Conservation (phyloP, 2,888 invertebrate species). For the Cataglyphis cursor region DNA sequence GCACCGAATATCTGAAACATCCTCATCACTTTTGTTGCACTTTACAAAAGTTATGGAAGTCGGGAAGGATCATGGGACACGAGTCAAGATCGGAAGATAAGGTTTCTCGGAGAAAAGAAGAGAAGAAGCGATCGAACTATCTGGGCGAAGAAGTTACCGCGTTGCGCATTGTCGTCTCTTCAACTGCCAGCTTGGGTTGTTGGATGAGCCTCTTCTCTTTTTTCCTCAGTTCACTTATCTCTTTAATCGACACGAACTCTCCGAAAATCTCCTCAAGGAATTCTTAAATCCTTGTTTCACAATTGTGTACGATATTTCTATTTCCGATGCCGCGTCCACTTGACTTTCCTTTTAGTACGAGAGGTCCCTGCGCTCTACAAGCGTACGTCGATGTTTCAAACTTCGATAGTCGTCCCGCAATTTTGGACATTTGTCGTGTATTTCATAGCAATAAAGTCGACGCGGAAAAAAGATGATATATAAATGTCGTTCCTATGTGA, state of each 20-base stretch:
- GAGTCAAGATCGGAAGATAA: background rate
- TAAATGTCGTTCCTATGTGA: constrained; percentile 31
- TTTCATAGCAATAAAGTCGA: constrained; percentile 51
- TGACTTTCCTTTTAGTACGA: constrained; percentile 27
- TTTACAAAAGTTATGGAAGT: background rate
- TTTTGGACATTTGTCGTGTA: constrained; percentile 23
- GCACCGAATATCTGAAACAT: background rate
- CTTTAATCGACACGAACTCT: constrained; percentile 6
- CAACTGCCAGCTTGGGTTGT: constrained; percentile 44
- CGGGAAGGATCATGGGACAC: background rate
- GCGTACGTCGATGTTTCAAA: constrained; percentile 5
- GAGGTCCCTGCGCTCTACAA: constrained; percentile 15
- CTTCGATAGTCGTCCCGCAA: background rate
- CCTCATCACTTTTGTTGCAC: constrained; percentile 22
- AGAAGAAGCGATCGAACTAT: constrained; percentile 20
- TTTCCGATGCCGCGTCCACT: background rate
- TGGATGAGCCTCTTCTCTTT: constrained; percentile 33
- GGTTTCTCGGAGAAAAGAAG: constrained; percentile 5
- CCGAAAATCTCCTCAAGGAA: background rate
- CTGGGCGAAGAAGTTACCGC: constrained; percentile 24
- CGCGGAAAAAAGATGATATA: constrained; percentile 28
- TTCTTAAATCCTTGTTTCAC: background rate
- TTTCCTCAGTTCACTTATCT: constrained; percentile 17
- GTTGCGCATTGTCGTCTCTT: constrained; percentile 27
- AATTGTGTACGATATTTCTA: constrained; percentile 34